phyloP scores from a whole-genome alignment of 2,797 vertebrate genomes.

The Phrynocephalus vlangalii region DNA sequence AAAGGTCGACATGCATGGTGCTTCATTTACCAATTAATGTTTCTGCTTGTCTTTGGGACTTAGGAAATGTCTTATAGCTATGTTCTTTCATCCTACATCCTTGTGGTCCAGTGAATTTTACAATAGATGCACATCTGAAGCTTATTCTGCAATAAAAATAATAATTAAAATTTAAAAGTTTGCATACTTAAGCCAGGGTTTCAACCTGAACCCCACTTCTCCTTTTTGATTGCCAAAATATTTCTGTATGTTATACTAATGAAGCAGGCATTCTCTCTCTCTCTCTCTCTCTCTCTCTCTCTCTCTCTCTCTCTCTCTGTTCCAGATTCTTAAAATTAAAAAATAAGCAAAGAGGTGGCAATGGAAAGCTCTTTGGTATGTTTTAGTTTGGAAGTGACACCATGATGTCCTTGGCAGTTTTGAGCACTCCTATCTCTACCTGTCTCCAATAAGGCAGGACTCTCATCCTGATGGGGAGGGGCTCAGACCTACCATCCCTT shows the following conservation, averaged over 20 bases:
- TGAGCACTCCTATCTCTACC: too few relatives aligned
- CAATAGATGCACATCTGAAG: neutral
- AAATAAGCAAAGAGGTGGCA: neutral
- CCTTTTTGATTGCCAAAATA: neutral
- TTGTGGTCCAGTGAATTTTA: neutral
- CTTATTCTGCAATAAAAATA: neutral
- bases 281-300: neutral
- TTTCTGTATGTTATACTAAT: neutral
- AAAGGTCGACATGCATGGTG: constrained; percentile 16
- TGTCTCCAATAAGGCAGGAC: neutral
- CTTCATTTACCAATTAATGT: constrained; percentile 58
- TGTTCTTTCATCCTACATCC: neutral
- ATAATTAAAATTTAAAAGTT: too few relatives aligned
- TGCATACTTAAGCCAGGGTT: neutral
- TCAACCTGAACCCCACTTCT: neutral
- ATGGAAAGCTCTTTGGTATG: neutral
- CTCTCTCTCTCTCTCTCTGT: neutral
- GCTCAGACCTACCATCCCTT: neutral
- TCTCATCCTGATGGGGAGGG: neutral
- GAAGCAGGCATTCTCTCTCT: neutral
- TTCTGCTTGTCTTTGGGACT: constrained; percentile 35
- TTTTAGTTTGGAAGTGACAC: neutral
- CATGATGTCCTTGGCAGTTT: neutral
- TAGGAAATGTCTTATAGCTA: constrained; percentile 27
- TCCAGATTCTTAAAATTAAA: neutral